These are phyloP conservation scores for Beris morrisii DNA, from an alignment of 2,888 invertebrate species.

Conservation along the genomic window DNA sequence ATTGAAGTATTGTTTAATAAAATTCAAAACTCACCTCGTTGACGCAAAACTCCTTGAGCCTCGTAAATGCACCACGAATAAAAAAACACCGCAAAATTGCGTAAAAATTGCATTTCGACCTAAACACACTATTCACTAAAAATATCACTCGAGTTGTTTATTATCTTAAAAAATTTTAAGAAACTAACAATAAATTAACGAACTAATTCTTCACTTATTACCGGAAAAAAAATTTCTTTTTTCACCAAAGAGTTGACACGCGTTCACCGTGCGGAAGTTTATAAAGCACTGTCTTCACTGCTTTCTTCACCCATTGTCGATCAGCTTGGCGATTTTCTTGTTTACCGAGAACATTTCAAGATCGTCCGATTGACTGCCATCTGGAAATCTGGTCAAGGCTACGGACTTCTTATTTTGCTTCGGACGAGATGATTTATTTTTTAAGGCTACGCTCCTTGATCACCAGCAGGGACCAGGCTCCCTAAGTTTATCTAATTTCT, in stretches of 20 bases:
- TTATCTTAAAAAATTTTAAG: no score
- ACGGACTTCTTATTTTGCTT: not conserved
- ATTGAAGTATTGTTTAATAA: no score
- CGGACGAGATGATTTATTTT: no score
- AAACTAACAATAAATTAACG: not conserved
- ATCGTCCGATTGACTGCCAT: constrained; percentile 33
- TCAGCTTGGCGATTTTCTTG: constrained; percentile 45
- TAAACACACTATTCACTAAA: constrained; percentile 8
- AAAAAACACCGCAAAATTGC: not conserved
- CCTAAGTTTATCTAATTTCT: no score
- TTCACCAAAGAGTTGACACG: constrained; percentile 10
- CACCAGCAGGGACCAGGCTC: no score
- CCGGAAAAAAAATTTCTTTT: not conserved
- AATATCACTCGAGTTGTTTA: not conserved
- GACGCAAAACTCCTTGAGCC: constrained; percentile 1
- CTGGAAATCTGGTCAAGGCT: constrained; percentile 32
- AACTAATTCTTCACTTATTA: not conserved
- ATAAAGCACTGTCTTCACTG: constrained; percentile 31
- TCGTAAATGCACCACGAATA: constrained; percentile 9
- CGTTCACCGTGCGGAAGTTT: constrained; percentile 31
- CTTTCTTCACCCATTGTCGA: constrained; percentile 47
- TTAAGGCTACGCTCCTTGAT: no score
- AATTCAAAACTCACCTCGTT: constrained; percentile 11
- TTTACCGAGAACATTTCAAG: constrained; percentile 47
- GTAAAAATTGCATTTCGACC: constrained; percentile 13